These are phyloP conservation scores for Lepidurus couesii DNA, from an alignment of 1,140 invertebrate genomes.

Conservation along the genomic window DNA sequence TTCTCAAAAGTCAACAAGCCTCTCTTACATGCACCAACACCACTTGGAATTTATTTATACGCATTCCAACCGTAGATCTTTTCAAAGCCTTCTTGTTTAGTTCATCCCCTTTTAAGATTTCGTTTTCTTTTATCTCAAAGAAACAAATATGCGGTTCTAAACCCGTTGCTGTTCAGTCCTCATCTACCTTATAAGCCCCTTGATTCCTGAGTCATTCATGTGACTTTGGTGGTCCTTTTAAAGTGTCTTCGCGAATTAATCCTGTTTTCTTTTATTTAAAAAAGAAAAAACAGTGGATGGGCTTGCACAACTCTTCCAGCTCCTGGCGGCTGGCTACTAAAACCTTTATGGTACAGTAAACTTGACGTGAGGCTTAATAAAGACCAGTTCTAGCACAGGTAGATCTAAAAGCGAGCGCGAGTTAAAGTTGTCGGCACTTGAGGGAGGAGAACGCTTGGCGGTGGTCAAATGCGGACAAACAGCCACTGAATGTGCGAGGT, in stretches of 20 bases:
- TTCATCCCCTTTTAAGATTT: background rate
- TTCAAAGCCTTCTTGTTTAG: background rate
- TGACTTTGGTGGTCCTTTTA: background rate
- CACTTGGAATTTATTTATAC: constrained; percentile 1
- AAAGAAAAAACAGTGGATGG: background rate
- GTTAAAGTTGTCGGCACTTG: no score
- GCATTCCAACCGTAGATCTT: background rate
- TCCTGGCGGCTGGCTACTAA: background rate
- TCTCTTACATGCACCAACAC: background rate
- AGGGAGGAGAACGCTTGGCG: no score
- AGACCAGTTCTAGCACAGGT: no score
- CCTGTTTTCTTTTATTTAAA: background rate
- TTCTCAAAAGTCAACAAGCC: constrained; percentile 10
- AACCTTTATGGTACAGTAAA: no score
- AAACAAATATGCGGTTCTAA: background rate
- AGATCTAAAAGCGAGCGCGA: no score
- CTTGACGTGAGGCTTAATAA: no score
- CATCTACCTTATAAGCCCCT: background rate
- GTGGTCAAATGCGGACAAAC: no score
- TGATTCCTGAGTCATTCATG: background rate
- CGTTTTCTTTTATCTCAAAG: background rate
- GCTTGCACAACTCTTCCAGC: background rate
- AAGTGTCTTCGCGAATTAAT: background rate
- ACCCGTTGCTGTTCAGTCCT: background rate
- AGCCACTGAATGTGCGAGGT: no score